Conservation (phyloP, 2,113 vertebrate genomes). For the Cephalopterus ornatus region DNA sequence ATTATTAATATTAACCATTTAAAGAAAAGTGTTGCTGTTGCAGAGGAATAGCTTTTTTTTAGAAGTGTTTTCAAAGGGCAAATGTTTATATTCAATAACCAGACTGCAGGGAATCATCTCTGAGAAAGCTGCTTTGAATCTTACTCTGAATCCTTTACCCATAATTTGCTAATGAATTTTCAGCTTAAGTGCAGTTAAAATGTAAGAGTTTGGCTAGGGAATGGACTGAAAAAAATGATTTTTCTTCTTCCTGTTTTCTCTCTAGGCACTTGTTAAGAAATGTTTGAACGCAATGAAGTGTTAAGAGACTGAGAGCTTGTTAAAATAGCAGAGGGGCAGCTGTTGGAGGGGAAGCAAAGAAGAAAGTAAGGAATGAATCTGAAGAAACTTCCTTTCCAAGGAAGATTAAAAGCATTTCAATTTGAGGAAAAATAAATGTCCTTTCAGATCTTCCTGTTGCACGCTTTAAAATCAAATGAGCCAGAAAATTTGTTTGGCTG, state of each 20-base stretch:
- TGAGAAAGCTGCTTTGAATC: neutral
- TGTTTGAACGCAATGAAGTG: neutral
- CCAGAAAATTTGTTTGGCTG: constrained; percentile 49
- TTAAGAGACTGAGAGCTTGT: constrained; percentile 28
- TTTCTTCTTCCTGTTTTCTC: constrained; percentile 14
- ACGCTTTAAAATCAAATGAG: constrained; percentile 38
- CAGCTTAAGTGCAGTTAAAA: constrained; percentile 15
- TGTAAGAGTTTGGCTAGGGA: neutral
- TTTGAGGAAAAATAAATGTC: neutral
- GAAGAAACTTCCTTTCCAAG: constrained; percentile 15
- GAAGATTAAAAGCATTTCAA: constrained; percentile 38
- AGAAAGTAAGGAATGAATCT: constrained; percentile 4
- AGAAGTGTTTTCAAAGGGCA: constrained; percentile 8
- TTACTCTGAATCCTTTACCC: neutral
- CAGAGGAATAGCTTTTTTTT: neutral
- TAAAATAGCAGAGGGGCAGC: constrained; percentile 22
- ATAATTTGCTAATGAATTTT: constrained; percentile 46
- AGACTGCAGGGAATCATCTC: neutral
- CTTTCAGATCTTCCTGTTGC: constrained; percentile 31
- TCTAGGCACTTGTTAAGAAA: constrained; percentile 23
- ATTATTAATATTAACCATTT: constrained; percentile 32
- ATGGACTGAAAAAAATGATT: constrained; percentile 30
- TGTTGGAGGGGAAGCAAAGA: neutral
- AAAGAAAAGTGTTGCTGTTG: neutral
- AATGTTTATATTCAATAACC: neutral